Conservation (phyloP, 2,888 invertebrate species). For the Sphaerophoria taeniata region DNA sequence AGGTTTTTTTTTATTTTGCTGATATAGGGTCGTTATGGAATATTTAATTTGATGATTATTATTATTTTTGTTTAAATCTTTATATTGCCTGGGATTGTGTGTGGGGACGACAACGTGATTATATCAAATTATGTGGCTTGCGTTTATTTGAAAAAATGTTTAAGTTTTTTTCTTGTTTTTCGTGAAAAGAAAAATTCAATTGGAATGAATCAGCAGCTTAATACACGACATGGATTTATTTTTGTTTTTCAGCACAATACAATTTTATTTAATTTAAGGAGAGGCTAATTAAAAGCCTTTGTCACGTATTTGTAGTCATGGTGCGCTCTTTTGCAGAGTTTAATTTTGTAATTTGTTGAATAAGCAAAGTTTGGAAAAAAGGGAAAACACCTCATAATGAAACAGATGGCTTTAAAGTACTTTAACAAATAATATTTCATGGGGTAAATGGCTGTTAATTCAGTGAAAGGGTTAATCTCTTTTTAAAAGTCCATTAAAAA, state of each 20-base stretch:
- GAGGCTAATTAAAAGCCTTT: constrained; percentile 26
- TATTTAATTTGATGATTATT: constrained; percentile 56
- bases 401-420: too few relatives aligned
- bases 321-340: too few relatives aligned
- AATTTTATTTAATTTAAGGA: constrained; percentile 4
- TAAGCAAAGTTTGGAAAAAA: too few relatives aligned
- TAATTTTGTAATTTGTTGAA: too few relatives aligned
- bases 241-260: not conserved
- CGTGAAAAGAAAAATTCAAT: not conserved
- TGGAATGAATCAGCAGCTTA: not conserved
- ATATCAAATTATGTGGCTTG: constrained; percentile 38
- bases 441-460: too few relatives aligned
- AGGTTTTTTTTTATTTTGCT: constrained; percentile 44
- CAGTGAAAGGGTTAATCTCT: too few relatives aligned
- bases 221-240: not conserved
- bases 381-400: too few relatives aligned
- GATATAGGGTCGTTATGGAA: constrained; percentile 63
- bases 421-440: too few relatives aligned
- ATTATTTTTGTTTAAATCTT: constrained; percentile 11
- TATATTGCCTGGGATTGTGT: constrained; percentile 34
- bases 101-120: constrained; percentile 46
- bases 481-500: too few relatives aligned
- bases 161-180: not conserved
- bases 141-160: constrained; percentile 16
- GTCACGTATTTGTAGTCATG: constrained; percentile 32